phyloP scores from a whole-genome alignment of 1,140 invertebrate genomes.

The Panagrolaimus sp. region DNA sequence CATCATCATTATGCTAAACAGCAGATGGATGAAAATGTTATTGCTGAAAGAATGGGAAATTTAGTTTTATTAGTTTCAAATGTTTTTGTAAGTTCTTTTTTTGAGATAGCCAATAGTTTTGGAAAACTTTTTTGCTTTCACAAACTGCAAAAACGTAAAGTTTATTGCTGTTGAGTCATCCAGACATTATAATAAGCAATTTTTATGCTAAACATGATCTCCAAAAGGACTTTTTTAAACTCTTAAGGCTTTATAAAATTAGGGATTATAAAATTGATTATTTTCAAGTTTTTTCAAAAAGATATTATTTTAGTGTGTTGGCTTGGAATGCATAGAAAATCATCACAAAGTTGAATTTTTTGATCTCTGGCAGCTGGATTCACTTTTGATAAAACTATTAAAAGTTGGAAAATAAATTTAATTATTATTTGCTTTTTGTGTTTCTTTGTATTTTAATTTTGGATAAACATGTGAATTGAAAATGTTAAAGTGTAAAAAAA shows the following conservation, averaged over 20 bases:
- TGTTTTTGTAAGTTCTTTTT: constrained; percentile 31
- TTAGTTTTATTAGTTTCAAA: constrained; percentile 30
- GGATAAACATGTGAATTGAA: too few species aligned
- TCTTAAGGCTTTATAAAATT: too few species aligned
- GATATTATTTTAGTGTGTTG: constrained; percentile 14
- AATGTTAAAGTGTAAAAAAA: too few species aligned
- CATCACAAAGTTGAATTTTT: constrained; percentile 42
- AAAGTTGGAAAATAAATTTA: not conserved
- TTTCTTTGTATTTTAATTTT: too few species aligned
- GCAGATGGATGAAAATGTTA: constrained; percentile 8
- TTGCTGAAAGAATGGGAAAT: constrained; percentile 36
- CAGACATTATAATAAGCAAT: not conserved
- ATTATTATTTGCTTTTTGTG: too few species aligned
- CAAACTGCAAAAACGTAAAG: too few species aligned
- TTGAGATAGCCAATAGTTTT: too few species aligned
- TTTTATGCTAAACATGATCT: not conserved
- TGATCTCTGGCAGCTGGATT: constrained; percentile 40
- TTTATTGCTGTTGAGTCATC: too few species aligned
- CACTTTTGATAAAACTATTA: constrained; percentile 30
- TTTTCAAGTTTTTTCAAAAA: not conserved
- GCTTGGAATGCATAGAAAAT: constrained; percentile 23
- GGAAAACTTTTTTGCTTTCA: too few species aligned
- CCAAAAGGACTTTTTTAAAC: too few species aligned
- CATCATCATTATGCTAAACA: not conserved
- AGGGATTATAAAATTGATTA: not conserved